Base-by-base conservation (phyloP, 2,113 vertebrate species). In the Mustela nigripes region DNA sequence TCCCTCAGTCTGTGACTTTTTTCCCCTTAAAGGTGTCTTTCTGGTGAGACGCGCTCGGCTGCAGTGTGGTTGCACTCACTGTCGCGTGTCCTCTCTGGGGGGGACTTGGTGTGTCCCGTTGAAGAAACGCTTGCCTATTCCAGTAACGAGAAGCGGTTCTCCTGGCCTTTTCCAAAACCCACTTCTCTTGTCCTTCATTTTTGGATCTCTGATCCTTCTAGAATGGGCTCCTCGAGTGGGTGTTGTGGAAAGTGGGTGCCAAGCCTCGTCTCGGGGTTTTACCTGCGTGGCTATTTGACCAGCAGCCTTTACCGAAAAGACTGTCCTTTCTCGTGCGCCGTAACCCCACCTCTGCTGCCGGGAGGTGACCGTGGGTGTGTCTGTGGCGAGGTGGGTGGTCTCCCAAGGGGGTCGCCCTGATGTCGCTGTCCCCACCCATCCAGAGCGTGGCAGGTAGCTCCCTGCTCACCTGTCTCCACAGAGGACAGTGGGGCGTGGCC, bases 381-480 rank as follows among this genome's bases (percentile, higher is more conserved):
- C 28, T 1, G 14, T 60, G 21, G 8, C 8, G 7, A 16, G 73
- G 28, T 48, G 26, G 33, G 5, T 8, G 12, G 56, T 62, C 39
- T 45, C 31, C 69, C 53, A 22, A 33, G 36, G 22, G 8, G 26
- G 36, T 8, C 53, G 15, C 53, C 31, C 71, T 24, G 45, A 1
- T 22, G 28, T 15, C 48, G 5, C 12, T 2, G 5, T 28, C 3
- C 26, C 31, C 5, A 8, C 12, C 39, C 33, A 11, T 19, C 42
- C 7, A 7, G 69, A 10, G 12, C 2, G 4, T 3, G 81, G 22
- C 9, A 18, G 18, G 11, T 39, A 0, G 19, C 39, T 21, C 39
- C 6, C 82, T 24, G 6, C 28, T 0, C 14, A 14, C 1, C 3
- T 62, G 12, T 26, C n/a, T 8, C 16, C 6, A 21, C 82, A 1